Percentiles rank a stretch among this genome's conserved stretches.
These are phyloP conservation scores for Encarsia formosa DNA, from an alignment of 2,888 invertebrate species.

Conservation along the genomic window DNA sequence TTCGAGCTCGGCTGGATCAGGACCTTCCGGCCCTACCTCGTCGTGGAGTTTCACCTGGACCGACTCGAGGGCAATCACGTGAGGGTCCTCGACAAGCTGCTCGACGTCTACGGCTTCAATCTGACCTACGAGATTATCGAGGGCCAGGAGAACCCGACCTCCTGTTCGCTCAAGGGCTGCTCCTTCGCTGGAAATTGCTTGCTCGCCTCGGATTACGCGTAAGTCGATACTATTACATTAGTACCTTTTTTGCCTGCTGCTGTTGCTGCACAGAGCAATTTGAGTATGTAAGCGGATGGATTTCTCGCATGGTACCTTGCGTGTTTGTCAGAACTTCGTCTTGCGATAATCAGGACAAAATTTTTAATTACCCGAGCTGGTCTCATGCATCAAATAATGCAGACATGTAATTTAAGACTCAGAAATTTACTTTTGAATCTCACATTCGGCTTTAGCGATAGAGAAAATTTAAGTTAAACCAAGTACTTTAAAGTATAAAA, in stretches of 20 bases:
- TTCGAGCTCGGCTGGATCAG: constrained; percentile 58
- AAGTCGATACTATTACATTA: constrained; percentile 46
- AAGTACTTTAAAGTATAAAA: too few relatives aligned
- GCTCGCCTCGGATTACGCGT: constrained; percentile 69
- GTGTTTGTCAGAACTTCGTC: too few relatives aligned
- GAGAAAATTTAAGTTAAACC: too few relatives aligned
- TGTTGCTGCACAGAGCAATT: too few relatives aligned
- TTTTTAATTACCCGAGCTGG: too few relatives aligned
- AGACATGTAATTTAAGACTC: too few relatives aligned
- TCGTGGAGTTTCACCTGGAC: constrained; percentile 71
- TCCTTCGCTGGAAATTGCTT: constrained; percentile 83
- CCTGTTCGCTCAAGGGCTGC: constrained; percentile 78
- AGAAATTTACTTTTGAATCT: too few relatives aligned
- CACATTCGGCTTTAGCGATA: too few relatives aligned
- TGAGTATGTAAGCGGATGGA: too few relatives aligned
- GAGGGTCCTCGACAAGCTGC: constrained; percentile 72
- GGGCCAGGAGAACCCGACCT: constrained; percentile 55
- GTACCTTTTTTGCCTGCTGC: background rate
- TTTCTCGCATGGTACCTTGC: too few relatives aligned
- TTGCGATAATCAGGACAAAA: too few relatives aligned
- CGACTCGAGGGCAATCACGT: constrained; percentile 77
- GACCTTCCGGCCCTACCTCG: constrained; percentile 69
- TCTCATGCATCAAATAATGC: too few relatives aligned
- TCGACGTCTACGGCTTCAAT: constrained; percentile 89
- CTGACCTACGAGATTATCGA: constrained; percentile 81